A percentile compares a stretch with the other conserved stretches of the same genome.
Evolutionary conservation across 1,140 invertebrate genomes (phyloP).

Genomic region (Branchinecta lynchi): DNA sequence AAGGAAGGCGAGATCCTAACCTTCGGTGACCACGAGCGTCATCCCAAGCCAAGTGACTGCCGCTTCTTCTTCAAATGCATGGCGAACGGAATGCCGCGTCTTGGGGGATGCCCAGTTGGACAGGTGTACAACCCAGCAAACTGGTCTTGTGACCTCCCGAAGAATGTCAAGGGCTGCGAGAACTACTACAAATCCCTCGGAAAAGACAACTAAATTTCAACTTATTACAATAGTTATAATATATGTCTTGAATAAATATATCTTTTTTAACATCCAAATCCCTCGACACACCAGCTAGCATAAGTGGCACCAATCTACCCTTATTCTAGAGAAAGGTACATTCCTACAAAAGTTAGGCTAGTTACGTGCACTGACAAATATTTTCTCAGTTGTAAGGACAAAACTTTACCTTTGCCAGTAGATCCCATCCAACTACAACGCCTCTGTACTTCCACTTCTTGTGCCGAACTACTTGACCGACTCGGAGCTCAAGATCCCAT

Average conservation of each 20-base stretch:
- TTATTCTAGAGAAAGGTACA: too few relatives aligned
- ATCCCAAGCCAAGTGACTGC: conserved; percentile 28
- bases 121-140: conserved; percentile 33
- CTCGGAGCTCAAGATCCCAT: conserved; percentile 32
- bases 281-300: too few relatives aligned
- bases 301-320: too few relatives aligned
- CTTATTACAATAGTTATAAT: too few relatives aligned
- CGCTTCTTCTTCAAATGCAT: conserved; percentile 32
- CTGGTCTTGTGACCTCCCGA: conserved; percentile 32
- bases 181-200: conserved; percentile 17
- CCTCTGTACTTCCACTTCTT: conserved; percentile 36
- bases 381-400: too few relatives aligned
- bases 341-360: too few relatives aligned
- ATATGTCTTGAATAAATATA: too few relatives aligned
- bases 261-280: too few relatives aligned
- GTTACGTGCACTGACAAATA: too few relatives aligned
- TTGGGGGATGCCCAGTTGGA: conserved; percentile 31
- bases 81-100: conserved; percentile 27
- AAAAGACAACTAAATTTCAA: too few relatives aligned
- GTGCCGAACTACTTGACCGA: conserved; percentile 40
- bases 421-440: conserved; percentile 42
- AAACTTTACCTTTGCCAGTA: conserved; percentile 24
- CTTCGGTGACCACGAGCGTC: conserved; percentile 26
- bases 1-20: conserved; percentile 20
- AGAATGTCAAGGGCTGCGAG: conserved; percentile 28